Evolutionary conservation across 2,113 vertebrate species (phyloP).

Genomic region (Pseudopipra pipra): DNA sequence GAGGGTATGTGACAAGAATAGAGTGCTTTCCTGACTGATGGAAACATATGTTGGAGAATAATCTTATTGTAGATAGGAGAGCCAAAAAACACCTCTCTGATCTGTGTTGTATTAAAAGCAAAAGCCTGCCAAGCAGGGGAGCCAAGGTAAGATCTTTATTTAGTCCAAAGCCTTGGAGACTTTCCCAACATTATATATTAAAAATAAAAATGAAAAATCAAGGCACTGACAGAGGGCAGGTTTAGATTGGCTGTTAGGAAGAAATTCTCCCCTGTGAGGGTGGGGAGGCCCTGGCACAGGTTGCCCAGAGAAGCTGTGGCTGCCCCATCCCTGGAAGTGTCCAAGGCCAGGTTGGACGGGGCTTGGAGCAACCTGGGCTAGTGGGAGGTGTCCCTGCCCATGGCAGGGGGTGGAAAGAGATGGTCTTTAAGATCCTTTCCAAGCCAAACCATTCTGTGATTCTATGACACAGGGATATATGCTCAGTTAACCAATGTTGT

Average conservation of each 20-base stretch:
- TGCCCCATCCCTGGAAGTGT: background rate
- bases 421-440: background rate
- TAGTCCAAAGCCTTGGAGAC: background rate
- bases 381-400: background rate
- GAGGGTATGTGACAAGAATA: background rate
- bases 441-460: background rate
- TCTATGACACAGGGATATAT: background rate
- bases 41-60: background rate
- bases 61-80: background rate
- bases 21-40: background rate
- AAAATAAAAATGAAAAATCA: background rate
- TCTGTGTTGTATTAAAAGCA: background rate
- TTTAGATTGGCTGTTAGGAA: background rate
- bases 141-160: background rate
- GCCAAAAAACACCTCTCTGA: background rate
- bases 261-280: accelerated
- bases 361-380: background rate
- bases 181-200: background rate
- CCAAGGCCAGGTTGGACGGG: background rate
- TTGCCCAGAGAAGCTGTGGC: background rate
- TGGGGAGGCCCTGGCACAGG: background rate
- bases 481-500: background rate
- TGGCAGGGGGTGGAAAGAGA: background rate
- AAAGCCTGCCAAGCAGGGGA: conserved; percentile 19
- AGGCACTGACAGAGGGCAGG: background rate